Conservation (phyloP, 2,113 vertebrate genomes). For the Cettia cetti region DNA sequence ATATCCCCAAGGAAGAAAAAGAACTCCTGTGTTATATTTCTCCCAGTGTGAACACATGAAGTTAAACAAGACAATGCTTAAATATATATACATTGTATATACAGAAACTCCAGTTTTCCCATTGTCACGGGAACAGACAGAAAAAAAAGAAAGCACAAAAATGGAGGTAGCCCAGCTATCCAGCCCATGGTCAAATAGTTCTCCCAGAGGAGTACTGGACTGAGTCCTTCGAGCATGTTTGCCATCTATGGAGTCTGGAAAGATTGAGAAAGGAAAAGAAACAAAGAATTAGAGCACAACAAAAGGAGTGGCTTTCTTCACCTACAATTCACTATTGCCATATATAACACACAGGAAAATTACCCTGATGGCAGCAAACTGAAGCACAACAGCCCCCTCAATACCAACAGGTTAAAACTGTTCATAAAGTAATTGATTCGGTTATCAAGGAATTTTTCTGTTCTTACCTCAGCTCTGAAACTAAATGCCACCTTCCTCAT, state of each 20-base stretch:
- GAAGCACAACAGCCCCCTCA: background rate
- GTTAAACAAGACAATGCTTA: conserved; percentile 67
- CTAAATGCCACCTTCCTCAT: background rate
- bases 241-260: conserved; percentile 70
- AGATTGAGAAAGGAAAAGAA: background rate
- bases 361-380: background rate
- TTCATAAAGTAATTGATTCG: background rate
- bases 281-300: background rate
- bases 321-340: background rate
- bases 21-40: conserved; percentile 72
- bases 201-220: conserved; percentile 68
- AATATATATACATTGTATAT: conserved; percentile 67
- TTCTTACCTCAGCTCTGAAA: background rate
- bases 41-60: conserved; percentile 74
- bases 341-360: background rate
- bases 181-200: conserved; percentile 72
- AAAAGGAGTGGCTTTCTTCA: background rate
- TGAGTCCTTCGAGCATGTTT: conserved; percentile 72
- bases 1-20: conserved; percentile 72
- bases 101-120: conserved; percentile 49
- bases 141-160: conserved; percentile 70
- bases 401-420: background rate
- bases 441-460: background rate
- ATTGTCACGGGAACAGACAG: conserved; percentile 58
- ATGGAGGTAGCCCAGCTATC: conserved; percentile 74